phyloP scores from a whole-genome alignment of 2,888 invertebrate species.

The Pseudolycoriella hygida region DNA sequence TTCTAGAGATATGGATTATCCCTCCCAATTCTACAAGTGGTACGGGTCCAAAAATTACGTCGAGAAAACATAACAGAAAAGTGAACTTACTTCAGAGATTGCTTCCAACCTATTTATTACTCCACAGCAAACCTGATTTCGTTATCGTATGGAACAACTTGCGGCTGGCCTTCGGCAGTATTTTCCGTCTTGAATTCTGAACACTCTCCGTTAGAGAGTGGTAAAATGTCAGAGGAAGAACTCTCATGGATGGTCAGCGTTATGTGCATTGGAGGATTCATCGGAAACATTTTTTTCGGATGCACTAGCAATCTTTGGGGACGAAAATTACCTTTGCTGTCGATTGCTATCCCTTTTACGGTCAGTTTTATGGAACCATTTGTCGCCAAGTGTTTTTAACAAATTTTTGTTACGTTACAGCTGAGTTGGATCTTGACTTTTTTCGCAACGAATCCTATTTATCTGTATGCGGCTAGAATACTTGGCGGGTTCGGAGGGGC shows the following conservation, averaged over 20 bases:
- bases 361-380: neutral
- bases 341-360: neutral
- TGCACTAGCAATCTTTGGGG: slow-evolving; percentile 23
- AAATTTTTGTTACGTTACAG: slow-evolving; percentile 11
- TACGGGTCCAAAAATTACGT: too few species aligned
- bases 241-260: slow-evolving; percentile 24
- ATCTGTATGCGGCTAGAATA: slow-evolving; percentile 18
- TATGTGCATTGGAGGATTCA: slow-evolving; percentile 21
- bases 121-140: too few species aligned
- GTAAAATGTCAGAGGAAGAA: slow-evolving; percentile 12
- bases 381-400: neutral
- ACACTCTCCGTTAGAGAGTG: slow-evolving; percentile 5
- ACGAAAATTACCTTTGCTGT: slow-evolving; percentile 12
- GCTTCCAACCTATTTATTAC: too few species aligned
- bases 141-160: slow-evolving; percentile 7
- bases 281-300: slow-evolving; percentile 21
- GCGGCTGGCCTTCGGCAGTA: slow-evolving; percentile 8
- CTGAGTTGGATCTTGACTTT: slow-evolving; percentile 20
- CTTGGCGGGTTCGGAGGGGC: slow-evolving; percentile 21
- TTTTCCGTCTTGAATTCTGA: slow-evolving; percentile 5
- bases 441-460: slow-evolving; percentile 17
- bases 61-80: too few species aligned
- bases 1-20: too few species aligned
- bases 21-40: too few species aligned
- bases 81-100: too few species aligned